These are phyloP conservation scores for Uloborus plumipes DNA, from an alignment of 2,888 invertebrate genomes.

Conservation along the genomic window DNA sequence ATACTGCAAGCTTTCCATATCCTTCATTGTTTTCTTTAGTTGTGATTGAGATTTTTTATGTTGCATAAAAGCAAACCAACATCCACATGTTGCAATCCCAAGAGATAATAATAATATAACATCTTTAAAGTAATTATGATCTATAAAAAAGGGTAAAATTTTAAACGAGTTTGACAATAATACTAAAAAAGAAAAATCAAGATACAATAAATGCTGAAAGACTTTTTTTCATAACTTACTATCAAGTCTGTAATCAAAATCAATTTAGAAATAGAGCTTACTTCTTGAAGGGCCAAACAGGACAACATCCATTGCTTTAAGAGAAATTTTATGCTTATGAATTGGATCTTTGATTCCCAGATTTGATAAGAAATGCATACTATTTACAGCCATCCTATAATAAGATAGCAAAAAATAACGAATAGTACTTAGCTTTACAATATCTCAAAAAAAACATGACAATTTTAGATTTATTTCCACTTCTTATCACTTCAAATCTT, in stretches of 20 bases:
- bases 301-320: slow-evolving; percentile 99
- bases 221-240: background rate
- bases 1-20: slow-evolving; percentile 91
- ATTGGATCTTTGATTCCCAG: slow-evolving; percentile 98
- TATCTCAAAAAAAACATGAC: no score
- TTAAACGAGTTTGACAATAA: background rate
- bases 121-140: slow-evolving; percentile 92
- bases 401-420: background rate
- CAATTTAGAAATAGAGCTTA: slow-evolving; percentile 72
- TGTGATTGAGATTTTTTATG: slow-evolving; percentile 89
- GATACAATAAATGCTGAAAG: background rate
- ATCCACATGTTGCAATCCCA: slow-evolving; percentile 86
- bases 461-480: no score
- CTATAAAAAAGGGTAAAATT: slow-evolving; percentile 7
- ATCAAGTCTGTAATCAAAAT: background rate
- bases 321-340: slow-evolving; percentile 95
- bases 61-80: slow-evolving; percentile 92
- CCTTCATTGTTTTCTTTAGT: slow-evolving; percentile 90
- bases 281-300: slow-evolving; percentile 98
- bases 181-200: background rate
- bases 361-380: slow-evolving; percentile 88
- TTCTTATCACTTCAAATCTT: no score
- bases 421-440: background rate
- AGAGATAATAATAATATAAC: slow-evolving; percentile 86
- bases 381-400: slow-evolving; percentile 90